Base-by-base conservation (phyloP, 2,888 invertebrate species). In the Acholoe squamosa region DNA sequence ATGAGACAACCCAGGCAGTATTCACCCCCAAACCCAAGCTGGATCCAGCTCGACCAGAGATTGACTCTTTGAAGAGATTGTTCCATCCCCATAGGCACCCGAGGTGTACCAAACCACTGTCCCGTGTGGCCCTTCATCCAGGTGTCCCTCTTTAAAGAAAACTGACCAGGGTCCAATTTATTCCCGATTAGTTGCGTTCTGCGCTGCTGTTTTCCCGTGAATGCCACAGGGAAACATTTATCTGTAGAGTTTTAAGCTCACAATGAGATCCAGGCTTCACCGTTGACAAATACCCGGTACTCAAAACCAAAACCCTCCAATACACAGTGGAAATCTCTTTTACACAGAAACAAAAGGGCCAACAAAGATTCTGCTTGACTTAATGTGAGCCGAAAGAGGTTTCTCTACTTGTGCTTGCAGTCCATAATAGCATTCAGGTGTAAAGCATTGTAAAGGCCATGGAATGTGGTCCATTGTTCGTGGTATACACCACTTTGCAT, bases 401-500 rank as follows among this genome's bases (percentile, higher is more conserved):
- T 43, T 43, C 43, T 10, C 43, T 43, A 43, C 43, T 43, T 43
- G 43, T 43, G 43, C 43, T 43, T 43, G 5, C 43, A 43, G 43
- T 43, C 43, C 43, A 43, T 10, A 3, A 43, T 43, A 43, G 61
- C 61, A 61, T 61, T 61, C 61, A 61, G 12, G 19, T 61, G 61
- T 43, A 61, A 3, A n/a, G 61, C 61, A 61, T 61, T 61, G 61
- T 61, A 12, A 19, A 3, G n/a, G 61, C 3, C 61, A n/a, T 61
- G n/a, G 61, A 61, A 61, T 61, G 61, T 61, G n/a, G 19, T n/a
- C 61, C 61, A 61, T 61, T 61, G 61, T 61, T 61, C 61, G 61
- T 12, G 61, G 61, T 61, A 61, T 14, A 61, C 61, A 12, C 19
- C 22, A n/a, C 22, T 61, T 19, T 61, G 14, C 61, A 61, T 61